These are phyloP conservation scores for Tilapia sparmanii DNA, from an alignment of 2,113 vertebrate species.

Conservation along the genomic window DNA sequence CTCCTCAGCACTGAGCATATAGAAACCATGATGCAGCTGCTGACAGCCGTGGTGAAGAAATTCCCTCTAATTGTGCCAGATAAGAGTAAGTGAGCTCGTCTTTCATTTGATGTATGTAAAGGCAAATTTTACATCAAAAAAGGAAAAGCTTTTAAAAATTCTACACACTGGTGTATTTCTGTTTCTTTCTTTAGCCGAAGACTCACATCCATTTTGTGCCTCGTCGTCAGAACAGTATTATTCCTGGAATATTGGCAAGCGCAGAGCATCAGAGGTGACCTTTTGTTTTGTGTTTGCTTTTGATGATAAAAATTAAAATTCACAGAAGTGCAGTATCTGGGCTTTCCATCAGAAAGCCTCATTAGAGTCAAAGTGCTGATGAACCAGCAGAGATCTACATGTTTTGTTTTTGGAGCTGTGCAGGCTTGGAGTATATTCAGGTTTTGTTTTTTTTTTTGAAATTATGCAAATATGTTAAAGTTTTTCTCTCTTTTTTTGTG, in stretches of 20 bases:
- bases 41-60: conserved; percentile 93
- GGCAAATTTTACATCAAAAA: background rate
- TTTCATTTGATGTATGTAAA: background rate
- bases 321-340: background rate
- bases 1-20: conserved; percentile 85
- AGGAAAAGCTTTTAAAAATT: background rate
- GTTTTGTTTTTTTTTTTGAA: accelerated
- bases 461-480: background rate
- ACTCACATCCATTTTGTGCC: conserved; percentile 88
- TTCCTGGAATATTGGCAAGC: conserved; percentile 96
- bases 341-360: background rate
- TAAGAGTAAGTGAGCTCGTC: conserved; percentile 79
- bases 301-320: background rate
- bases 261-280: conserved; percentile 91
- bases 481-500: background rate
- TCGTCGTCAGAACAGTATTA: conserved; percentile 90
- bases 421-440: background rate
- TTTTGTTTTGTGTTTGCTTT: background rate
- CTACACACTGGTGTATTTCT: background rate
- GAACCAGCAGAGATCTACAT: background rate
- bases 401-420: background rate
- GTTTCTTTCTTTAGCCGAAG: conserved; percentile 72
- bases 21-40: conserved; percentile 88
- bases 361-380: background rate
- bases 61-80: conserved; percentile 87